Conservation (phyloP, 2,888 invertebrate genomes). For the Drosophila paucipuncta region DNA sequence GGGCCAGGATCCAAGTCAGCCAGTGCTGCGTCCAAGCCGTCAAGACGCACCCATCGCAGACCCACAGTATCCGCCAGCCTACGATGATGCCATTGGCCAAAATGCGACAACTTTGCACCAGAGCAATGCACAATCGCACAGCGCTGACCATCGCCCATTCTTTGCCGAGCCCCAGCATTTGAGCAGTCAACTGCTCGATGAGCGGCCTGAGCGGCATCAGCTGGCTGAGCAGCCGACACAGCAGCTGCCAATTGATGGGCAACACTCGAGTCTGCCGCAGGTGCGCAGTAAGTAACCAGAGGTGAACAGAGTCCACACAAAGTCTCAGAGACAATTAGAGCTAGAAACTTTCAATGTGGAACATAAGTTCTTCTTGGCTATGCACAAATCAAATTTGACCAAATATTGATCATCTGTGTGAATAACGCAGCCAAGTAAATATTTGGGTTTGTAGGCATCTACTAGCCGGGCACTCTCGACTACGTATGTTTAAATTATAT, state of each 20-base stretch:
- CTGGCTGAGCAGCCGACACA: not conserved
- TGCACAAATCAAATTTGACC: not conserved
- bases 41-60: not conserved
- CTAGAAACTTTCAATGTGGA: not conserved
- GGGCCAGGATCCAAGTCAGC: slow-evolving; percentile 53
- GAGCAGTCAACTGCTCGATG: slow-evolving; percentile 1
- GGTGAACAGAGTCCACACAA: not conserved
- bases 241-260: not conserved
- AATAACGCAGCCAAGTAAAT: not conserved
- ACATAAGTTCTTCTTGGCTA: not conserved
- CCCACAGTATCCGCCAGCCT: slow-evolving; percentile 42
- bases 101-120: not conserved
- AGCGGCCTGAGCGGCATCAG: slow-evolving; percentile 1
- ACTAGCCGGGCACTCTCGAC: not conserved
- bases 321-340: not conserved
- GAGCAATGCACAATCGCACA: not conserved
- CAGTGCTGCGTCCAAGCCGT: slow-evolving; percentile 3
- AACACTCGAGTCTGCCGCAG: slow-evolving; percentile 18
- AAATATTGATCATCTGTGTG: not conserved
- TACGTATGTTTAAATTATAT: not conserved
- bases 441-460: not conserved
- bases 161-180: slow-evolving; percentile 39
- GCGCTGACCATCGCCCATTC: slow-evolving; percentile 13
- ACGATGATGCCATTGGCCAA: slow-evolving; percentile 45
- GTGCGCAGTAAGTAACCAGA: slow-evolving; percentile 39